Conservation (phyloP, 2,797 vertebrate genomes). For the Pyrrhura leucotis region DNA sequence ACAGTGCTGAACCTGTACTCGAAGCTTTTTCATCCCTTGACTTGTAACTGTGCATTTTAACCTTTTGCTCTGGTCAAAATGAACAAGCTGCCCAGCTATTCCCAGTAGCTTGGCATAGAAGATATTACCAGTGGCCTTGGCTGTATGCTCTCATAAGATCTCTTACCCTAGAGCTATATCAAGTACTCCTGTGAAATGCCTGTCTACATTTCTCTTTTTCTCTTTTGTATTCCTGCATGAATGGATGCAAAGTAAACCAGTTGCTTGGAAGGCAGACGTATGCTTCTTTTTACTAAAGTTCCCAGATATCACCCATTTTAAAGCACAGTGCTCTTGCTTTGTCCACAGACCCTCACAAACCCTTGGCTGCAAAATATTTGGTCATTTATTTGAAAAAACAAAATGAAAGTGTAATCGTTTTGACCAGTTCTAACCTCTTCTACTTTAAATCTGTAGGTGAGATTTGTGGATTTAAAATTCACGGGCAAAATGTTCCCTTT, state of each 20-base stretch:
- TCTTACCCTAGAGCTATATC: slow-evolving; percentile 75
- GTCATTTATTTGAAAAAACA: slow-evolving; percentile 67
- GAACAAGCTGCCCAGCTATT: slow-evolving; percentile 67
- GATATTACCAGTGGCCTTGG: slow-evolving; percentile 72
- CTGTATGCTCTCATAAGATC: slow-evolving; percentile 74
- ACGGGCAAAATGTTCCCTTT: slow-evolving; percentile 95
- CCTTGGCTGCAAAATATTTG: slow-evolving; percentile 88
- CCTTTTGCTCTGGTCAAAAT: slow-evolving; percentile 77
- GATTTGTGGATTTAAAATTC: slow-evolving; percentile 98
- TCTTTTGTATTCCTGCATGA: slow-evolving; percentile 94
- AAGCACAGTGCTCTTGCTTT: slow-evolving; percentile 88
- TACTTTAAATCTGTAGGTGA: slow-evolving; percentile 87
- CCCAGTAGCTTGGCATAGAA: slow-evolving; percentile 70
- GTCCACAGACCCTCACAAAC: slow-evolving; percentile 89
- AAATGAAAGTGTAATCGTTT: fast-evolving
- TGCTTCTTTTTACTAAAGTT: slow-evolving; percentile 84
- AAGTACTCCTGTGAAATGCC: slow-evolving; percentile 99
- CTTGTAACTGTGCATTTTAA: slow-evolving; percentile 77
- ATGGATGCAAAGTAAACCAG: slow-evolving; percentile 93
- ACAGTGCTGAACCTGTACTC: slow-evolving; percentile 77
- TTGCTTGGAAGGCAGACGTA: slow-evolving; percentile 91
- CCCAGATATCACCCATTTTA: slow-evolving; percentile 85
- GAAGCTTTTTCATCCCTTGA: slow-evolving; percentile 67
- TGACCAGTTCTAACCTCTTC: background rate
- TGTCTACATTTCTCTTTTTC: slow-evolving; percentile 84